Base-by-base conservation (phyloP, 92 coral and sea anemone species). In the Parazoanthus darwini region DNA sequence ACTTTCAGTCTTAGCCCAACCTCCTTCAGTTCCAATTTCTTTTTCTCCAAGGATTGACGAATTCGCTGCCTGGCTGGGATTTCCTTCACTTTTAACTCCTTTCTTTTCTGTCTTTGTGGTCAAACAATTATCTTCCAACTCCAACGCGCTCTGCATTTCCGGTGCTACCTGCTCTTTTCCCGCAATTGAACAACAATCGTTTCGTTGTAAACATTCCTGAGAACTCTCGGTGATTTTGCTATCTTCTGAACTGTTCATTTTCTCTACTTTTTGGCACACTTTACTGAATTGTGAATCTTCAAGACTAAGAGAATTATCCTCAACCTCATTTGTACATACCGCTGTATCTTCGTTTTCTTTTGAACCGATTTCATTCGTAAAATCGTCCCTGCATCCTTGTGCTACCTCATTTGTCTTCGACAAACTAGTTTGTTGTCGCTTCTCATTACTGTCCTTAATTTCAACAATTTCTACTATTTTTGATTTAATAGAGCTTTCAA, bases 1-100 rank as follows among this genome's bases (percentile, higher is more conserved):
- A 26, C 92, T 74, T 35, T 82, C 86, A 58, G 73, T 23, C 71
- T 68, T 82, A 44, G 9, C 29, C 54, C 23, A 11, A 39, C 42
- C 15, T 68, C 50, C 42, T 16, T 35, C 86, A 18, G 58, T 70
- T 22, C 75, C 42, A 35, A 22, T 66, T 29, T 20, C 70, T 72
- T 77, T 56, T 74, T 89, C 86, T 43, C 42, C 48, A 8, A 8
- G 33, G 29, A 74, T 73, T 42, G 66, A 23, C 33, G 46, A 29
- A 11, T 38, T 33, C 74, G 5, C 39, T 20, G 48, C 71, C 82
- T 36, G 63, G 14, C 37, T 63, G 13, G 22, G 46, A 15, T 26
- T 8, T 46, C 23, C 70, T 25, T 1, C 20, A 77, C 16, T 86
- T 65, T 86, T 74, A 75, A 48, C 59, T n/a, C 23, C 66, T 65